These are phyloP conservation scores for Athalia cordata DNA, from an alignment of 2,888 invertebrate species.

Conservation along the genomic window DNA sequence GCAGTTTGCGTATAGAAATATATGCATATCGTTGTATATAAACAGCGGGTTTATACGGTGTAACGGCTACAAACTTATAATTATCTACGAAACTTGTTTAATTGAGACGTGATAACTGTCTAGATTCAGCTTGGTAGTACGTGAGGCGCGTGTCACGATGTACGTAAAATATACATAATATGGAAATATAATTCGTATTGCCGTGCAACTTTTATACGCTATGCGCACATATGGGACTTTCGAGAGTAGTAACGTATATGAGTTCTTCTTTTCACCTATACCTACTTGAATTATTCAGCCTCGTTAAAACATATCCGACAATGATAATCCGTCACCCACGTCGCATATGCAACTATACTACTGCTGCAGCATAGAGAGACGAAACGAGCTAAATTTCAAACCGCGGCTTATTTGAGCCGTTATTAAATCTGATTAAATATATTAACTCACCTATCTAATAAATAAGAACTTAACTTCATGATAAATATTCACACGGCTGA, in stretches of 20 bases:
- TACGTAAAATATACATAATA: too few relatives aligned
- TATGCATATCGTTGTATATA: too few relatives aligned
- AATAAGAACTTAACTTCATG: too few relatives aligned
- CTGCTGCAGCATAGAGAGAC: too few relatives aligned
- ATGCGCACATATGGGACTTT: background rate
- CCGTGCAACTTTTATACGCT: too few relatives aligned
- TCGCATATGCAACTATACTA: too few relatives aligned
- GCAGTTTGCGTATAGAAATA: too few relatives aligned
- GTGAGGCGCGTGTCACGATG: constrained; percentile 31
- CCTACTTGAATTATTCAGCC: constrained; percentile 17
- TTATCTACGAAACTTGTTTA: constrained; percentile 59
- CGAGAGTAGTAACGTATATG: background rate
- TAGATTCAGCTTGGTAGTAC: background rate
- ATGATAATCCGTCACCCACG: constrained; percentile 1
- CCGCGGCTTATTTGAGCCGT: too few relatives aligned
- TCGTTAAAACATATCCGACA: constrained; percentile 15
- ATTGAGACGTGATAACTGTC: constrained; percentile 52
- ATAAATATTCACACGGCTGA: too few relatives aligned
- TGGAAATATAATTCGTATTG: too few relatives aligned
- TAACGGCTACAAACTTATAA: constrained; percentile 22
- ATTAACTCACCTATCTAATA: too few relatives aligned
- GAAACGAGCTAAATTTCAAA: background rate
- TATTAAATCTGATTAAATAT: too few relatives aligned
- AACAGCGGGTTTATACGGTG: background rate
- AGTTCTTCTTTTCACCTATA: background rate